Conservation (phyloP, 2,797 vertebrate genomes). For the Phataginus tetradactyla region DNA sequence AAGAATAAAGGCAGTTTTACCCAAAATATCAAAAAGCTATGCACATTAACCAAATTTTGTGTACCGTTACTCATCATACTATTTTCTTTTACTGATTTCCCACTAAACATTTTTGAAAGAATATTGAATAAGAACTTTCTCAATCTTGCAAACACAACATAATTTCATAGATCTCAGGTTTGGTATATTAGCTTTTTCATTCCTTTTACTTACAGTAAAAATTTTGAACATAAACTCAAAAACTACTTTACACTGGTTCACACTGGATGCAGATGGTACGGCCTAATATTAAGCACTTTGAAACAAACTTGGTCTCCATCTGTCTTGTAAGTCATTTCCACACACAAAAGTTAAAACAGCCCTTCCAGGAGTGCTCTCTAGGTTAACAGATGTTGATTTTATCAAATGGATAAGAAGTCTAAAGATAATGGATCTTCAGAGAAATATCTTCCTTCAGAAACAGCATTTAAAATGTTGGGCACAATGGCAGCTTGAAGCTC, state of each 20-base stretch:
- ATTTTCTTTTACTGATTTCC: neutral
- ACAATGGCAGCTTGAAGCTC: neutral
- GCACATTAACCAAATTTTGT: neutral
- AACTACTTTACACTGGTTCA: neutral
- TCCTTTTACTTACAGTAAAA: neutral
- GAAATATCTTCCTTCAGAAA: constrained; percentile 10
- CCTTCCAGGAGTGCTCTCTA: neutral
- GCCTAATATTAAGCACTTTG: neutral
- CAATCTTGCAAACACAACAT: neutral
- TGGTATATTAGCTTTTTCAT: neutral
- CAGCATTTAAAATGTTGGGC: neutral
- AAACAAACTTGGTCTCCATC: neutral
- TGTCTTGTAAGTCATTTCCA: neutral
- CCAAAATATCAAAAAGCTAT: neutral
- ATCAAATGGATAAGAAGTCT: neutral
- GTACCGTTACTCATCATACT: neutral
- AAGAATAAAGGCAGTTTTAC: neutral
- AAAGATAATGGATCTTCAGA: constrained; percentile 60
- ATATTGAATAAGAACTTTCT: neutral
- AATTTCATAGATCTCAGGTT: neutral
- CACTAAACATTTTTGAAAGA: neutral
- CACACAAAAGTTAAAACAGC: neutral
- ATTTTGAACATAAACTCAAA: constrained; percentile 1
- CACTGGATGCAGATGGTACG: neutral
- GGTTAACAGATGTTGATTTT: constrained; percentile 20